A percentile compares a stretch with the other conserved stretches of the same genome.
Conservation (phyloP, 1,140 invertebrate species). For the Mactra quadrangularis region DNA sequence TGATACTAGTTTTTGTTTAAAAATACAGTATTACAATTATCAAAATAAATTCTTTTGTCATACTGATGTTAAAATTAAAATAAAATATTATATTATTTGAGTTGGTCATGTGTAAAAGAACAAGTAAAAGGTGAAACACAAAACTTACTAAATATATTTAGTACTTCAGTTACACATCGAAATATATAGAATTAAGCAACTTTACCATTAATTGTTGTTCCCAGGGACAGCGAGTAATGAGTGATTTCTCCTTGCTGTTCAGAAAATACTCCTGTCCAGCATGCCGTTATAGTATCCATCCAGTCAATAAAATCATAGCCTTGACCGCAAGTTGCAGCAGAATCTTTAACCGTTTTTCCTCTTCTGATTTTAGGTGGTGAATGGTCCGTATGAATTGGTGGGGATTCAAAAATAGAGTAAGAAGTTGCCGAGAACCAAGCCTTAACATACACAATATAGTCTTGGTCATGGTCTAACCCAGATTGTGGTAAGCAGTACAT, state of each 20-base stretch:
- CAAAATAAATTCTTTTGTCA: too few relatives aligned
- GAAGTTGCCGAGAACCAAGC: constrained; percentile 10
- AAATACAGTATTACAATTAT: background rate
- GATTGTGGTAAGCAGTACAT: constrained; percentile 5
- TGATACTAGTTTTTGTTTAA: background rate
- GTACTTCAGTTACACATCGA: too few relatives aligned
- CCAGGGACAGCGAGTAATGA: constrained; percentile 52
- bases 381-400: constrained; percentile 5
- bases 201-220: constrained; percentile 56
- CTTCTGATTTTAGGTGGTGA: background rate
- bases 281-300: constrained; percentile 32
- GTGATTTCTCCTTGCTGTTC: constrained; percentile 47
- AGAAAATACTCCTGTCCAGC: constrained; percentile 62
- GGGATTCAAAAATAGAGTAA: constrained; percentile 7
- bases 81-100: background rate
- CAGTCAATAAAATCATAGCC: constrained; percentile 23
- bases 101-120: too few relatives aligned
- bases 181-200: too few relatives aligned
- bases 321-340: background rate
- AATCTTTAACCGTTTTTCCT: constrained; percentile 29
- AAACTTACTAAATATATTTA: too few relatives aligned
- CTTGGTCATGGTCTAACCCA: background rate
- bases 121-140: too few relatives aligned
- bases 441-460: constrained; percentile 16
- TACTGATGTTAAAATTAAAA: too few relatives aligned